phyloP scores from a whole-genome alignment of 2,888 invertebrate species.

The Meteorus colon region DNA sequence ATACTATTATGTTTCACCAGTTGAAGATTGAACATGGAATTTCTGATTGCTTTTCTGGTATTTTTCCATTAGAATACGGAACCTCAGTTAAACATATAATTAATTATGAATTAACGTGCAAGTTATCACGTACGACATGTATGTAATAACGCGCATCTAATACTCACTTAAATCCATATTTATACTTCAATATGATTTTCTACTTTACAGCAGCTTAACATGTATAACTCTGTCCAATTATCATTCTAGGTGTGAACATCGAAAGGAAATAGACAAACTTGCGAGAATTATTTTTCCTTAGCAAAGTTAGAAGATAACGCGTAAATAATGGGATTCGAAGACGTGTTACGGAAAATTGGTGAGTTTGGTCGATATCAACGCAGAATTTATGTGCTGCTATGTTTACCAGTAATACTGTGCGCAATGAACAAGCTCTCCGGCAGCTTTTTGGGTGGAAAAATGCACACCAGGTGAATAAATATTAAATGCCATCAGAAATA shows the following conservation, averaged over 20 bases:
- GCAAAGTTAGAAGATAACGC: constrained; percentile 14
- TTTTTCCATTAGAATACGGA: background rate
- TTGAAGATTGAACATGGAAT: background rate
- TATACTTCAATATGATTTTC: background rate
- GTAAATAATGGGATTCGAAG: constrained; percentile 81
- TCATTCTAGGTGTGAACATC: background rate
- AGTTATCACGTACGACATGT: too few relatives aligned
- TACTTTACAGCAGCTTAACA: background rate
- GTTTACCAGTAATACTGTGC: constrained; percentile 82
- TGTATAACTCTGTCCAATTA: background rate
- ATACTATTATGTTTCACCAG: background rate
- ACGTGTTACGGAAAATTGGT: constrained; percentile 80
- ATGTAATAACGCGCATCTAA: too few relatives aligned
- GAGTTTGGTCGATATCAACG: constrained; percentile 83
- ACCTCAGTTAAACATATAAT: too few relatives aligned
- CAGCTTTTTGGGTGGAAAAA: constrained; percentile 81
- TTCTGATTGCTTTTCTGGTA: too few relatives aligned
- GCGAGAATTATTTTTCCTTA: background rate
- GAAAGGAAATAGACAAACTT: background rate
- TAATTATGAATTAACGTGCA: too few relatives aligned
- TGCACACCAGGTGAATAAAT: constrained; percentile 76
- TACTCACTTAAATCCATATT: too few relatives aligned
- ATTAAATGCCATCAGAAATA: background rate
- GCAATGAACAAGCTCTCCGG: constrained; percentile 85
- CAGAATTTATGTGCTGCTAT: constrained; percentile 80